Conservation (phyloP, 2,888 invertebrate genomes). For the Apocheima hispidaria region DNA sequence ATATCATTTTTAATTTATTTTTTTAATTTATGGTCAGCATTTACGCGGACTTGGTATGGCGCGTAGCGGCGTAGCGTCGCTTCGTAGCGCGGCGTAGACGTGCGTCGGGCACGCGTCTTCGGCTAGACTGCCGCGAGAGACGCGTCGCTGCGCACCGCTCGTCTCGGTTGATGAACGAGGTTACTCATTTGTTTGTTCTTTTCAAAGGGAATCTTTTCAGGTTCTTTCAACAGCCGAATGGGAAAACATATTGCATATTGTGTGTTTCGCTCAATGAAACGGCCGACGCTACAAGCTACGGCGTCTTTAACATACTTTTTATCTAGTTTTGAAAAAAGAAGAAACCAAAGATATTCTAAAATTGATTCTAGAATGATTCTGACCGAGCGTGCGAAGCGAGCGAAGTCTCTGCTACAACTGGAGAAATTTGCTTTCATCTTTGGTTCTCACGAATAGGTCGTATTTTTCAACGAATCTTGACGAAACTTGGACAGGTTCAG, state of each 20-base stretch:
- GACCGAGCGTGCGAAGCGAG: too few species aligned
- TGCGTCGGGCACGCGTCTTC: slow-evolving; percentile 53
- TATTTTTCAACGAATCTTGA: too few species aligned
- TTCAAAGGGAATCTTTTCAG: slow-evolving; percentile 59
- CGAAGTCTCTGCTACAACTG: too few species aligned
- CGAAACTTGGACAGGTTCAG: too few species aligned
- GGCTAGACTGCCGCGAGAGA: slow-evolving; percentile 51
- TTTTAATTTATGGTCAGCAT: slow-evolving; percentile 19
- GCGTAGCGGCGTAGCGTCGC: slow-evolving; percentile 44
- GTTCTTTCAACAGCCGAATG: slow-evolving; percentile 58
- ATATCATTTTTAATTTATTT: slow-evolving; percentile 10
- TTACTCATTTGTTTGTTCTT: slow-evolving; percentile 65
- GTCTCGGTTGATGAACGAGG: slow-evolving; percentile 53
- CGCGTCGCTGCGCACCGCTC: slow-evolving; percentile 47
- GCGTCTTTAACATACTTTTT: neutral
- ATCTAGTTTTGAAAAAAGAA: too few species aligned
- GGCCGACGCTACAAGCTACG: slow-evolving; percentile 1
- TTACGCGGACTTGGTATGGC: slow-evolving; percentile 38
- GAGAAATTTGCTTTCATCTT: too few species aligned
- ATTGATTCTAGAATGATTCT: too few species aligned
- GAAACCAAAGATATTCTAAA: too few species aligned
- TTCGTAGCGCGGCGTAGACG: slow-evolving; percentile 44
- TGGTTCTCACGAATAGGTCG: too few species aligned
- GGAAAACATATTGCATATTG: slow-evolving; percentile 40
- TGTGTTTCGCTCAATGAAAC: slow-evolving; percentile 34